Evolutionary conservation across 2,888 invertebrate genomes (phyloP).

Genomic region (Sceliomorpha sp.): DNA sequence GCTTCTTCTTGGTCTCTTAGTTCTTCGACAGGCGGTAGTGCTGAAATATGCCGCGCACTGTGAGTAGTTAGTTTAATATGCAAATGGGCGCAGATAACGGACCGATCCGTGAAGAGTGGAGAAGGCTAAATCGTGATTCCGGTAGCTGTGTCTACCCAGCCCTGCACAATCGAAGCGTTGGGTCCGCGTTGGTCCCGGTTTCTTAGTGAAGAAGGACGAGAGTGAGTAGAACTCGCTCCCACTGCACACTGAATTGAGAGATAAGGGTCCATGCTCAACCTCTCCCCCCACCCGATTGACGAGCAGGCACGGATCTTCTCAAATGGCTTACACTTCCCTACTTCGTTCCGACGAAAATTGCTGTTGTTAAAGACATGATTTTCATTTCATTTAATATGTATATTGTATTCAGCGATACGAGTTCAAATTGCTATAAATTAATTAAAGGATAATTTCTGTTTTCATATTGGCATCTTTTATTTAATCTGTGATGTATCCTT

Average conservation of each 20-base stretch:
- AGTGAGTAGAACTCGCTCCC: slow-evolving; percentile 55
- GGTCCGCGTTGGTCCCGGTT: slow-evolving; percentile 39
- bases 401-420: no score
- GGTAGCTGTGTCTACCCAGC: slow-evolving; percentile 76
- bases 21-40: slow-evolving; percentile 49
- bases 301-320: slow-evolving; percentile 31
- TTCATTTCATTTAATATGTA: no score
- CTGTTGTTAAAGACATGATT: no score
- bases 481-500: no score
- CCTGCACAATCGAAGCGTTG: slow-evolving; percentile 57
- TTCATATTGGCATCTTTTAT: no score
- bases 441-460: no score
- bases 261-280: slow-evolving; percentile 72
- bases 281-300: slow-evolving; percentile 50
- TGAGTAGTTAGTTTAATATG: slow-evolving; percentile 80
- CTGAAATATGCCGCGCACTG: slow-evolving; percentile 77
- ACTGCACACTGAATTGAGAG: slow-evolving; percentile 75
- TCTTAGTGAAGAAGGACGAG: slow-evolving; percentile 42
- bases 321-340: no score
- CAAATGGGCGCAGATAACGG: slow-evolving; percentile 78
- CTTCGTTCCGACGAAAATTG: no score
- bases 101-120: slow-evolving; percentile 75
- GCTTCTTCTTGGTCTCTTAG: slow-evolving; percentile 46
- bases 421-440: no score
- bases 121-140: slow-evolving; percentile 79